Evolutionary conservation across 2,113 vertebrate genomes (phyloP).

Genomic region (Nematolebias whitei): DNA sequence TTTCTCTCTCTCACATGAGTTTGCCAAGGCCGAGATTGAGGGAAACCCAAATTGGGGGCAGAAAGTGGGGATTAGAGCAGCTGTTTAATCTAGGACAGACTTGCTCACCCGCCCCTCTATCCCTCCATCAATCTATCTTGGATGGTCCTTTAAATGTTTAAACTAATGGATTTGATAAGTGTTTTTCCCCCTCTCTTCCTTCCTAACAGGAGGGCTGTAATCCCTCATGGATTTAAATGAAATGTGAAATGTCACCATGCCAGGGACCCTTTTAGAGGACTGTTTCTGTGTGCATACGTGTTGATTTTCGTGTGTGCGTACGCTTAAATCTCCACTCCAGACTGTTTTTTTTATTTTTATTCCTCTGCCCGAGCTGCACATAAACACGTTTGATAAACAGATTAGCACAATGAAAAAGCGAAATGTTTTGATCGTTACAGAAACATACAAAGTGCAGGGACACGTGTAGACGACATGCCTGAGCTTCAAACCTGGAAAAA

Average conservation of each 20-base stretch:
- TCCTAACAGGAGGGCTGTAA: constrained; percentile 70
- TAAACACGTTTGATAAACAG: constrained; percentile 44
- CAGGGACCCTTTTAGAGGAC: constrained; percentile 78
- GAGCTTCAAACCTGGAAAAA: constrained; percentile 2
- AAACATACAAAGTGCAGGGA: constrained; percentile 32
- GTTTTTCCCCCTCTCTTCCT: constrained; percentile 48
- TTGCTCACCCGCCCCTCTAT: constrained; percentile 62
- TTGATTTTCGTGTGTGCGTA: constrained; percentile 36
- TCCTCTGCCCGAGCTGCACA: constrained; percentile 8
- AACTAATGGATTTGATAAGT: constrained; percentile 78
- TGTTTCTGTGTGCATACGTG: constrained; percentile 25
- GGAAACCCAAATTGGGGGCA: constrained; percentile 77
- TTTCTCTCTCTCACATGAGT: constrained; percentile 67
- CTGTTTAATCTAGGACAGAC: constrained; percentile 81
- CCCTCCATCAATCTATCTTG: constrained; percentile 69
- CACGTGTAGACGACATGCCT: neutral
- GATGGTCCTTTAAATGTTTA: constrained; percentile 77
- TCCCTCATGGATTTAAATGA: constrained; percentile 77
- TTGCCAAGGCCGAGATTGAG: constrained; percentile 74
- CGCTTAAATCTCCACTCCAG: constrained; percentile 49
- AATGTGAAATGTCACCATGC: constrained; percentile 78
- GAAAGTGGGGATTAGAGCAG: constrained; percentile 79
- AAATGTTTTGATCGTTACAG: constrained; percentile 41
- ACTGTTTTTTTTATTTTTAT: constrained; percentile 26
- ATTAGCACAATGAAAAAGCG: constrained; percentile 34